Conservation (phyloP, 2,888 invertebrate genomes). For the Peribatodes rhomboidaria region DNA sequence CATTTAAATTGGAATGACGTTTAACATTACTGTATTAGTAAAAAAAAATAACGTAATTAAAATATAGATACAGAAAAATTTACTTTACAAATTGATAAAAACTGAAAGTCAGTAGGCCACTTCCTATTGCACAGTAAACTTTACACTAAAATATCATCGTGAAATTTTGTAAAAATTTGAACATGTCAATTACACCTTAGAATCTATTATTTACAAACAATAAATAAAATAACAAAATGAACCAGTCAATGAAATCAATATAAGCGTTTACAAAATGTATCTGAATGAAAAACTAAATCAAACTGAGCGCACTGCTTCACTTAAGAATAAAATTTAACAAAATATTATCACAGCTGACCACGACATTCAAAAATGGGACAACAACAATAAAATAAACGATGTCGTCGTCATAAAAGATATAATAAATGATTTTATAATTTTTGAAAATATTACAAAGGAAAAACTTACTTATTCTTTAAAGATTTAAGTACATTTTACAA, state of each 20-base stretch:
- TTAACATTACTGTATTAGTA: slow-evolving; percentile 81
- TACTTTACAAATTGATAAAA: slow-evolving; percentile 71
- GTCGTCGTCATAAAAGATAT: slow-evolving; percentile 47
- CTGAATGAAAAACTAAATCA: slow-evolving; percentile 64
- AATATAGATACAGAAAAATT: slow-evolving; percentile 69
- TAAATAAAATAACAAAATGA: slow-evolving; percentile 82
- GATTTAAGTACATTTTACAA: slow-evolving; percentile 83
- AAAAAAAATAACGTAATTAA: slow-evolving; percentile 84
- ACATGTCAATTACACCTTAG: slow-evolving; percentile 70
- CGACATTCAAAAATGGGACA: slow-evolving; percentile 76
- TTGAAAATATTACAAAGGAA: slow-evolving; percentile 56
- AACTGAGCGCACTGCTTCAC: slow-evolving; percentile 71
- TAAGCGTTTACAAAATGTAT: slow-evolving; percentile 63
- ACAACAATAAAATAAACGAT: slow-evolving; percentile 63
- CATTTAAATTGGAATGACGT: slow-evolving; percentile 86
- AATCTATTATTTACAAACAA: slow-evolving; percentile 82
- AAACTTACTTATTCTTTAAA: slow-evolving; percentile 64
- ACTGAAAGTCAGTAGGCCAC: slow-evolving; percentile 72
- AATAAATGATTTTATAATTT: slow-evolving; percentile 42
- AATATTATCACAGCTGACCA: slow-evolving; percentile 87
- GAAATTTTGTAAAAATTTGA: slow-evolving; percentile 62
- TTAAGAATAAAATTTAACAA: slow-evolving; percentile 85
- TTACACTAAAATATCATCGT: slow-evolving; percentile 50
- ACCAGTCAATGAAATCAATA: slow-evolving; percentile 65
- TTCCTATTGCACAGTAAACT: slow-evolving; percentile 79